A percentile compares a stretch with the other conserved stretches of the same genome.
phyloP scores from a whole-genome alignment of 2,888 invertebrate genomes.

The Philopedon plagiatum region DNA sequence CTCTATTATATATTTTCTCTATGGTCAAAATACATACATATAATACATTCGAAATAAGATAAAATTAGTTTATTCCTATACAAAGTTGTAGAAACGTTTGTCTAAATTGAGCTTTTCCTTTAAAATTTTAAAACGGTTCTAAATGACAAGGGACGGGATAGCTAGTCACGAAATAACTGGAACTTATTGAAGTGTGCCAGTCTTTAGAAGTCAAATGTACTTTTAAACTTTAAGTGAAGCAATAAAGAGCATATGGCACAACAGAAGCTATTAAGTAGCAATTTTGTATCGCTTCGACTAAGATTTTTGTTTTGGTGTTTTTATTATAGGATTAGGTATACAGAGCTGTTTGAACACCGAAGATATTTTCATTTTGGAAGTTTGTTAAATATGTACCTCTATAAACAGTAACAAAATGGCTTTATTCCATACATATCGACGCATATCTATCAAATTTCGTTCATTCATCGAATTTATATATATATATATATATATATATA shows the following conservation, averaged over 20 bases:
- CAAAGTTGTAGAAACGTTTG: background rate
- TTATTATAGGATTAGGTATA: background rate
- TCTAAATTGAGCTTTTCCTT: background rate
- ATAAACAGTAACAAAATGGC: too few species aligned
- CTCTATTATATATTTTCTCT: too few species aligned
- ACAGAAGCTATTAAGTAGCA: slow-evolving; percentile 12
- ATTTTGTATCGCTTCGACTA: background rate
- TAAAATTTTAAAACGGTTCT: slow-evolving; percentile 15
- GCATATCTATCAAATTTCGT: too few species aligned
- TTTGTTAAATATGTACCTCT: too few species aligned
- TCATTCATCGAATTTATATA: too few species aligned
- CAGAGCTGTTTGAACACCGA: background rate
- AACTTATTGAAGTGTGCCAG: slow-evolving; percentile 25
- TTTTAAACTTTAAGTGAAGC: slow-evolving; percentile 27
- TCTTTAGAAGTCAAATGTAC: slow-evolving; percentile 26
- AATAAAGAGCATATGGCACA: slow-evolving; percentile 32
- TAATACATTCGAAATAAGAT: too few species aligned
- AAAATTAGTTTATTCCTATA: background rate
- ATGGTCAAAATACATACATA: too few species aligned
- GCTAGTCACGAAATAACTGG: slow-evolving; percentile 18
- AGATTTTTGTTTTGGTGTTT: slow-evolving; percentile 8
- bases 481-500: too few species aligned
- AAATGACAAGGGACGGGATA: slow-evolving; percentile 14
- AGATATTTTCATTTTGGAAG: background rate
- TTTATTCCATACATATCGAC: too few species aligned